Percentiles rank a stretch among this genome's conserved stretches.
Evolutionary conservation across 2,888 invertebrate species (phyloP).

Genomic region (Syrphus vitripennis): DNA sequence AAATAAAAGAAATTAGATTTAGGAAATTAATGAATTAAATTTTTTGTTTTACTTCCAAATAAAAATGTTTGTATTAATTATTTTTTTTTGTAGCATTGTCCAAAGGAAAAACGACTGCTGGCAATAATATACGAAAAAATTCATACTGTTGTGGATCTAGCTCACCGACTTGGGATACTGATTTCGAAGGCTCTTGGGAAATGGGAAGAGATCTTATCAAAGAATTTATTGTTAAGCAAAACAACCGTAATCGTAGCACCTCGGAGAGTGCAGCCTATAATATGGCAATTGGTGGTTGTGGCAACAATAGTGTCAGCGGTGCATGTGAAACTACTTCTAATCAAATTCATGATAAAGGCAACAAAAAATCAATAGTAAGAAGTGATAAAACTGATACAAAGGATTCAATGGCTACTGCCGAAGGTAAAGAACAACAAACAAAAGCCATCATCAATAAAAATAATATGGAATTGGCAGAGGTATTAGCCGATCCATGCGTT

Average conservation of each 20-base stretch:
- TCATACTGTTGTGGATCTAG: slow-evolving; percentile 72
- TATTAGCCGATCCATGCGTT: slow-evolving; percentile 27
- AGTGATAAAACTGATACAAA: slow-evolving; percentile 24
- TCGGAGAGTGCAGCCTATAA: slow-evolving; percentile 75
- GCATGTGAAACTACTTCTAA: slow-evolving; percentile 23
- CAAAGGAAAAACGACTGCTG: slow-evolving; percentile 73
- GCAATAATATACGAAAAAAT: slow-evolving; percentile 74
- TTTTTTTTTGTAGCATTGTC: slow-evolving; percentile 73
- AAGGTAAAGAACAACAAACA: neutral
- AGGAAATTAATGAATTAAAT: too few species aligned
- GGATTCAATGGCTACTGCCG: neutral
- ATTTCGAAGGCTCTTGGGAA: slow-evolving; percentile 79
- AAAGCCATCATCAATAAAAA: slow-evolving; percentile 10
- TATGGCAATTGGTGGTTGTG: slow-evolving; percentile 55
- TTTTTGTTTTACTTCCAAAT: too few species aligned
- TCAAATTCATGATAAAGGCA: slow-evolving; percentile 56
- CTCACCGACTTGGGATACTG: slow-evolving; percentile 78
- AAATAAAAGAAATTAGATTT: too few species aligned
- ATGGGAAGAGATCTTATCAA: slow-evolving; percentile 79
- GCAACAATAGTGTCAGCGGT: slow-evolving; percentile 9
- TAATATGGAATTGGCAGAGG: slow-evolving; percentile 14
- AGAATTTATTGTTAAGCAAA: slow-evolving; percentile 76
- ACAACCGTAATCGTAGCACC: slow-evolving; percentile 76
- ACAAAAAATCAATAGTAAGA: slow-evolving; percentile 28
- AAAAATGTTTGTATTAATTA: neutral